phyloP scores from a whole-genome alignment of 2,888 invertebrate genomes.

The Alentia gelatinosa region DNA sequence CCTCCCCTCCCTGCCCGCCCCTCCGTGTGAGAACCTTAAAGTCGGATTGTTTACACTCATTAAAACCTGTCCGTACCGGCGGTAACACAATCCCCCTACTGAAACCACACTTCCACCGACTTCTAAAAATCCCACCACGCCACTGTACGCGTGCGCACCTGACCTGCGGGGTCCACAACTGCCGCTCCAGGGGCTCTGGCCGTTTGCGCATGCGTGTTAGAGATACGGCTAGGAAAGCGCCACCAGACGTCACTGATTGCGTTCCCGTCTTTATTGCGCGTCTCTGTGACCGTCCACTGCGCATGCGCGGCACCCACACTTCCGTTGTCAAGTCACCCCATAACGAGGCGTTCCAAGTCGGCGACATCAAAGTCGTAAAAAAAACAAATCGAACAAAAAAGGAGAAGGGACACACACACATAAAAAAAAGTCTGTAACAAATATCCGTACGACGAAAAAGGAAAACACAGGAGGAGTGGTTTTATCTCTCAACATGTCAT shows the following conservation, averaged over 20 bases:
- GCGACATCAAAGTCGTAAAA: too few species aligned
- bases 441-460: too few species aligned
- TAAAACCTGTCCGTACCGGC: background rate
- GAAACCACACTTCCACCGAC: background rate
- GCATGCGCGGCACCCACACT: background rate
- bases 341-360: too few species aligned
- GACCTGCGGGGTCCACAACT: background rate
- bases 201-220: background rate
- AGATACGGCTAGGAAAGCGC: background rate
- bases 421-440: too few species aligned
- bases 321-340: too few species aligned
- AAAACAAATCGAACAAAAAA: background rate
- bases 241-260: background rate
- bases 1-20: background rate
- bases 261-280: background rate
- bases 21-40: background rate
- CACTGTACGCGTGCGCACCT: background rate
- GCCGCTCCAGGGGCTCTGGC: background rate
- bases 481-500: background rate
- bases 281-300: background rate
- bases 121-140: background rate
- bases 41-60: slow-evolving; percentile 29
- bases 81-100: slow-evolving; percentile 27
- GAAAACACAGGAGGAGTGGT: too few species aligned
- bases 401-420: too few species aligned